These are phyloP conservation scores for Myrmecophaga tridactyla DNA, from an alignment of 2,113 vertebrate species.

Conservation along the genomic window DNA sequence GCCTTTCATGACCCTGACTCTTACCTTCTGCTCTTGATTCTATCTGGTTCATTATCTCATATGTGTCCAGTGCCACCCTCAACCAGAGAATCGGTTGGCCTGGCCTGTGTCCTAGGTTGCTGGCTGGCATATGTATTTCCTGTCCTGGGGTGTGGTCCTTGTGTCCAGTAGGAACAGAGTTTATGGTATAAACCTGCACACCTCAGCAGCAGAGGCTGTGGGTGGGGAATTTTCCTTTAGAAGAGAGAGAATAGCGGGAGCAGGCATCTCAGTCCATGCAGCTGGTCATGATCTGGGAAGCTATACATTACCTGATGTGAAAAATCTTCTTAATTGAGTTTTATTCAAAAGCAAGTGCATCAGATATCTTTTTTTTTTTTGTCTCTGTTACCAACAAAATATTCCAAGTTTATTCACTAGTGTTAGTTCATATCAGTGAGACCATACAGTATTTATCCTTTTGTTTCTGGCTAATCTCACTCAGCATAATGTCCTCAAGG, in stretches of 20 bases:
- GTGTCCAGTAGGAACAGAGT: not conserved
- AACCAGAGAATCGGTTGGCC: not conserved
- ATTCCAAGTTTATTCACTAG: too few relatives aligned
- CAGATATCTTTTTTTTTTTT: not conserved
- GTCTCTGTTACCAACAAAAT: too few relatives aligned
- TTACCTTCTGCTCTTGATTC: not conserved
- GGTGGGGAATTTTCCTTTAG: too few relatives aligned
- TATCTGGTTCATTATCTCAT: not conserved
- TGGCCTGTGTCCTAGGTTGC: not conserved
- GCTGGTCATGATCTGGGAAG: not conserved
- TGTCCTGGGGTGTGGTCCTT: not conserved
- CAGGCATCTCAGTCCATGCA: not conserved
- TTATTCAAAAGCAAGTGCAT: not conserved
- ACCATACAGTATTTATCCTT: too few relatives aligned
- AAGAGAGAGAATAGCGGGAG: not conserved
- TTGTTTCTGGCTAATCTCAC: too few relatives aligned
- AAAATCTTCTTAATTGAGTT: not conserved
- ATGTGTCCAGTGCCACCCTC: not conserved
- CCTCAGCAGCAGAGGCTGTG: not conserved
- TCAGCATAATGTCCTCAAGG: too few relatives aligned
- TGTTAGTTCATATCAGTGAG: too few relatives aligned
- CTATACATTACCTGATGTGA: not conserved
- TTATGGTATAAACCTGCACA: not conserved
- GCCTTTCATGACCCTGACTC: not conserved
- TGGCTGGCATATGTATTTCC: not conserved